Evolutionary conservation across 2,797 vertebrate genomes (phyloP).

Genomic region (Stomatorhinus walkeri): DNA sequence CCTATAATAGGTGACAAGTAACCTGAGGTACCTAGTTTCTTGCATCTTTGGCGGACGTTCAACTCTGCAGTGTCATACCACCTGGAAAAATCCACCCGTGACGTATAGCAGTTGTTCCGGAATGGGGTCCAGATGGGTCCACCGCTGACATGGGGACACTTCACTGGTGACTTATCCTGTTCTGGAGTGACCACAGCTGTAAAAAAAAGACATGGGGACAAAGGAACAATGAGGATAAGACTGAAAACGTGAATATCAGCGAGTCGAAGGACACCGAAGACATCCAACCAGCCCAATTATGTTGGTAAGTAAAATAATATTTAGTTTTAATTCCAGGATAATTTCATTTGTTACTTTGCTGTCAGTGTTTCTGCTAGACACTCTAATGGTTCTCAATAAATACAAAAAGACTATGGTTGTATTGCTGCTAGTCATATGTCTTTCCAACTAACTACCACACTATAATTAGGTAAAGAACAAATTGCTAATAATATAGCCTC

Average conservation of each 20-base stretch:
- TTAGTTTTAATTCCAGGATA: neutral
- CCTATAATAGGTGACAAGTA: neutral
- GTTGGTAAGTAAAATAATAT: neutral
- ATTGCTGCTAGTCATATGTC: neutral
- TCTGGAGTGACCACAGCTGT: constrained; percentile 53
- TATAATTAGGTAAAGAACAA: neutral
- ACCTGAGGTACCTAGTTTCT: constrained; percentile 58
- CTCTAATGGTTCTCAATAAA: neutral
- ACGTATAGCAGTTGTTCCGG: constrained; percentile 82
- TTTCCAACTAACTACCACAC: neutral
- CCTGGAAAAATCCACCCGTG: constrained; percentile 66
- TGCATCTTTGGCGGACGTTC: constrained; percentile 63
- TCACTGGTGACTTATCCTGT: constrained; percentile 48
- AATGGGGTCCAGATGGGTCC: constrained; percentile 90
- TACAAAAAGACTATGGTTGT: neutral
- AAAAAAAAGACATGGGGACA: constrained; percentile 39
- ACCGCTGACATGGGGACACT: constrained; percentile 79
- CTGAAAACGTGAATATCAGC: neutral
- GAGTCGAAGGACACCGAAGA: neutral
- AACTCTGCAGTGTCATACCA: constrained; percentile 52
- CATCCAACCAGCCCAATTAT: neutral
- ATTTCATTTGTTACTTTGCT: neutral
- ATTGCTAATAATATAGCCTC: neutral
- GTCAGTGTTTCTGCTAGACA: neutral
- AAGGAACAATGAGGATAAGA: constrained; percentile 13